These are phyloP conservation scores for Eupeodes corollae DNA, from an alignment of 1,140 invertebrate species.

Conservation along the genomic window DNA sequence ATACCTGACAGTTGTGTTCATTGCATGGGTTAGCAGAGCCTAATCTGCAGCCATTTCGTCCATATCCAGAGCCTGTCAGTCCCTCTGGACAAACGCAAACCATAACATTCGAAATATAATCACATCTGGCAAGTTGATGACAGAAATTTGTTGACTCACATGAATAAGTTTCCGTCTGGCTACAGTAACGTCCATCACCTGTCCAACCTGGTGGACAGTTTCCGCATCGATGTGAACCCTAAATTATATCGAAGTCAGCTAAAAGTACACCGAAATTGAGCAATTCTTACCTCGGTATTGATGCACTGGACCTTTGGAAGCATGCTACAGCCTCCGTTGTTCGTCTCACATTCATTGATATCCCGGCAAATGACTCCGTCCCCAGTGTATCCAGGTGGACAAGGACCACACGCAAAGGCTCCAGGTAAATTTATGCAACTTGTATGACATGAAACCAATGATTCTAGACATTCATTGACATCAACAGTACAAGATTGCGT, in stretches of 20 bases:
- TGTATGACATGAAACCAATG: constrained; percentile 63
- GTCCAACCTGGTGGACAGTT: constrained; percentile 72
- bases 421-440: constrained; percentile 78
- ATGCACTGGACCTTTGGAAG: constrained; percentile 59
- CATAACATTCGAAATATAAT: constrained; percentile 49
- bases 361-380: constrained; percentile 78
- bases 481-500: constrained; percentile 49
- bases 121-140: constrained; percentile 58
- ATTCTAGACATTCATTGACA: constrained; percentile 69
- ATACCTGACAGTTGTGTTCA: constrained; percentile 17
- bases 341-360: constrained; percentile 72
- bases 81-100: constrained; percentile 70
- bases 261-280: not conserved
- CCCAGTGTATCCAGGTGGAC: constrained; percentile 74
- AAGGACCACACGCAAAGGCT: constrained; percentile 70
- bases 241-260: constrained; percentile 1
- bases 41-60: constrained; percentile 16
- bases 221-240: constrained; percentile 73
- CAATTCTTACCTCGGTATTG: constrained; percentile 48
- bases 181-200: constrained; percentile 61
- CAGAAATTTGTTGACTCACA: constrained; percentile 20
- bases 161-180: constrained; percentile 11
- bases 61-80: constrained; percentile 50
- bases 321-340: constrained; percentile 86
- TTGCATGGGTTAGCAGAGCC: constrained; percentile 16